Evolutionary conservation across 2,888 invertebrate species (phyloP).

Genomic region (Drosophila phalerata): DNA sequence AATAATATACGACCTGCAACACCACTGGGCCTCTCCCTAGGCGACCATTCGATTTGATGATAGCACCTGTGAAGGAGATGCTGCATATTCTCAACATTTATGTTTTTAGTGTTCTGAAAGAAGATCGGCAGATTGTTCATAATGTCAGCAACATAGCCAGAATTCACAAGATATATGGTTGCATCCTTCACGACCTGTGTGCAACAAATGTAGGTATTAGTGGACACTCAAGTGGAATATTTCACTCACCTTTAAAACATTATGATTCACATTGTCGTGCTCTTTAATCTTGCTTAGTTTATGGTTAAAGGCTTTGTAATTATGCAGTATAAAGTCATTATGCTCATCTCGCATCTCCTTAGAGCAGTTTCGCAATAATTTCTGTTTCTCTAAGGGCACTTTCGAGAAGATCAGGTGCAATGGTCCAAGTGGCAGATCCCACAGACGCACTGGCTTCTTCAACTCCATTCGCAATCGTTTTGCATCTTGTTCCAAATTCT

Average conservation of each 20-base stretch:
- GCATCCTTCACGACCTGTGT: slow-evolving; percentile 6
- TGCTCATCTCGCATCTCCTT: slow-evolving; percentile 18
- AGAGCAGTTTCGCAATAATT: slow-evolving; percentile 4
- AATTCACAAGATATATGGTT: slow-evolving; percentile 15
- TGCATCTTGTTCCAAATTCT: no score
- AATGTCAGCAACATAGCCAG: slow-evolving; percentile 71
- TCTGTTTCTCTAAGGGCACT: slow-evolving; percentile 19
- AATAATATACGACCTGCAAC: slow-evolving; percentile 33
- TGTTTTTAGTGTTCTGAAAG: slow-evolving; percentile 56
- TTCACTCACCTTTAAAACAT: background rate
- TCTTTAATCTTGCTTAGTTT: background rate
- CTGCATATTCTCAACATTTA: slow-evolving; percentile 60
- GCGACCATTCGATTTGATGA: slow-evolving; percentile 54
- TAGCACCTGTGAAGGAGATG: slow-evolving; percentile 74
- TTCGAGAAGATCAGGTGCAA: slow-evolving; percentile 37
- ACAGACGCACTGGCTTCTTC: background rate
- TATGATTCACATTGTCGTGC: background rate
- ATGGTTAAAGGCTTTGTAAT: slow-evolving; percentile 4
- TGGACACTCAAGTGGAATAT: background rate
- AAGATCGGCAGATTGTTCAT: slow-evolving; percentile 68
- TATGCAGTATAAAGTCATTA: slow-evolving; percentile 27
- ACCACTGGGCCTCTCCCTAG: slow-evolving; percentile 35
- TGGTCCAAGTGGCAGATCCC: slow-evolving; percentile 41
- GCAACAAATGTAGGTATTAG: background rate
- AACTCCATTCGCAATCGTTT: slow-evolving; percentile 4